Conservation (phyloP, 1,140 invertebrate genomes). For the Pemphigus obesinymphae region DNA sequence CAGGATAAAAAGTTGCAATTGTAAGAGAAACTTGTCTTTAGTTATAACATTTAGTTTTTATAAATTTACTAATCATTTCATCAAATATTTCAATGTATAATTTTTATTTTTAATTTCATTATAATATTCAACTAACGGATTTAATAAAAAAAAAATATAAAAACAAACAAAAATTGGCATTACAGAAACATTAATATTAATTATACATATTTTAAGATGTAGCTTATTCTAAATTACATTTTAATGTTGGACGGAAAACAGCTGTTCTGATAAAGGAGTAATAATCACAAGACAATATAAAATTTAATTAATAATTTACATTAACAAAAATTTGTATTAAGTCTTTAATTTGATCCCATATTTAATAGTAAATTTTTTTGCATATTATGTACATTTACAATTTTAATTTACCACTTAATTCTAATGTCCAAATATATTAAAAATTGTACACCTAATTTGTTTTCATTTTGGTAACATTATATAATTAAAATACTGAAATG, state of each 20-base stretch:
- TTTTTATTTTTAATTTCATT: neutral
- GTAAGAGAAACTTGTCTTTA: too few relatives aligned
- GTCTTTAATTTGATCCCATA: neutral
- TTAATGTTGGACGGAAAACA: neutral
- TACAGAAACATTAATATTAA: too few relatives aligned
- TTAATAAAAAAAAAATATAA: neutral
- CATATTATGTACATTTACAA: neutral
- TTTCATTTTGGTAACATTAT: neutral
- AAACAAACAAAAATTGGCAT: neutral
- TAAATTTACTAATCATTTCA: neutral
- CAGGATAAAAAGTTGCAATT: too few relatives aligned
- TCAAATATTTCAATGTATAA: neutral
- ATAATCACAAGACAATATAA: neutral
- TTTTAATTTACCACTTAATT: neutral
- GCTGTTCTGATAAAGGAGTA: conserved; percentile 13
- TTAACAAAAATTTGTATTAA: neutral
- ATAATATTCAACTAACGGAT: neutral
- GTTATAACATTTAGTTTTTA: neutral
- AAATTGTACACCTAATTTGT: neutral
- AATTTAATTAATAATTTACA: neutral
- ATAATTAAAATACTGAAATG: neutral
- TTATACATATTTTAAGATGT: neutral
- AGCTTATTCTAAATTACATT: neutral
- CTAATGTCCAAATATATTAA: neutral
- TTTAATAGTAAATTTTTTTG: neutral